Evolutionary conservation across 1,140 invertebrate genomes (phyloP).

Genomic region (Octopus bimaculoides): DNA sequence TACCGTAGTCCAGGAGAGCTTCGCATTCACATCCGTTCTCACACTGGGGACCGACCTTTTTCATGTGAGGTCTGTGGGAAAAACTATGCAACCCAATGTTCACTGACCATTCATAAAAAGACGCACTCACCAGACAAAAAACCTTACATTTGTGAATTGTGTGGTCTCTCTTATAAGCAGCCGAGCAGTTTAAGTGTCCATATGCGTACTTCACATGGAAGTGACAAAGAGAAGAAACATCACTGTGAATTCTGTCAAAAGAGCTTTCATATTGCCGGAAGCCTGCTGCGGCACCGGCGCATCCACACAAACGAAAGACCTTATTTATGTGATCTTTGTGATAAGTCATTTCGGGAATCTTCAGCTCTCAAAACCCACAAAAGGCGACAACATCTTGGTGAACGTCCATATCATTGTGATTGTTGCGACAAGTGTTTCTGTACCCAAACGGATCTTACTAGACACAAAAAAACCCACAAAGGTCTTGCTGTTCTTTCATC

Average conservation of each 20-base stretch:
- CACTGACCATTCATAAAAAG: slow-evolving; percentile 2
- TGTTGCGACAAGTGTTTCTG: neutral
- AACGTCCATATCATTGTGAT: neutral
- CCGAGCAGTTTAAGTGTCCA: neutral
- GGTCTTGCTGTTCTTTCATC: neutral
- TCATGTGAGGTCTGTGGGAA: neutral
- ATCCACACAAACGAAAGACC: slow-evolving; percentile 62
- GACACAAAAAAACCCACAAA: slow-evolving; percentile 4
- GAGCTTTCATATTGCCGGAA: neutral
- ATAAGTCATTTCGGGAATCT: slow-evolving; percentile 43
- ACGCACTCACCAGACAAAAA: neutral
- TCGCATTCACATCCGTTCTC: neutral
- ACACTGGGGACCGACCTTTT: neutral
- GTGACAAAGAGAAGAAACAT: neutral
- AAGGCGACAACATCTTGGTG: neutral
- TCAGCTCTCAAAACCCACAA: neutral
- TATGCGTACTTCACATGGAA: neutral
- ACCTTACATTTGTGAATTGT: neutral
- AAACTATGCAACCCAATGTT: neutral
- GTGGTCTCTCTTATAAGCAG: neutral
- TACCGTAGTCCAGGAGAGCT: slow-evolving; percentile 1
- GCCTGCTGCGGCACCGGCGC: slow-evolving; percentile 54
- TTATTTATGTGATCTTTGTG: slow-evolving; percentile 59
- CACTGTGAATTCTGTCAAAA: slow-evolving; percentile 2
- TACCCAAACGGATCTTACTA: neutral